Base-by-base conservation (phyloP, 2,797 vertebrate species). In the Sternarchorhynchus goeldii region DNA sequence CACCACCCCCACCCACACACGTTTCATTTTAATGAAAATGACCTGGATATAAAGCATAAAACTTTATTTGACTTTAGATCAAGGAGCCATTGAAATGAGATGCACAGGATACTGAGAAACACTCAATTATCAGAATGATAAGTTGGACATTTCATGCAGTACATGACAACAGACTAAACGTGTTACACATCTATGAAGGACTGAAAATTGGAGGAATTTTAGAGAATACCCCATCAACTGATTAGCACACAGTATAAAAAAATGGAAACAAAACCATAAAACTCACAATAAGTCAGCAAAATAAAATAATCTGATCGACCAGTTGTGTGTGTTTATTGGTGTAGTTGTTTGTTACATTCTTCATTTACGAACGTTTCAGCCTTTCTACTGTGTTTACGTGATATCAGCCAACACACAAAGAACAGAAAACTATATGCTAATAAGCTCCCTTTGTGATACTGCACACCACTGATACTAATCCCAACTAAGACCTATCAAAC, bases 281-380 rank as follows among this genome's bases (percentile, higher is more conserved):
- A 84, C 84, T 86, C 85, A 84, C 81, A 68, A 78, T 82, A 80
- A 14, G 32, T 64, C 20, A 58, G 25, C 5, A 6, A 32, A 81
- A 72, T 74, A 62, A 71, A 69, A 77, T n/a, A 3, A 29, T 36
- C 55, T 20, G 73, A 57, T 31, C 67, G 34, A 69, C 17, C 20
- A 41, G 53, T 64, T 70, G 60, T 10, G 21, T 73, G 6, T 25
- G 36, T 31, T 53, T 41, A 63, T 69, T 56, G 5, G 31, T 79
- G 21, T 63, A 16, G 31, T 39, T 21, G 20, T 45, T 60, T 63
- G 84, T 85, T 85, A 90, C 86, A 90, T 89, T 91, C 80, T 84
- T 84, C 81, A 41, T 59, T 50, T 36, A 59, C 58, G 73, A 56
- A 45, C 50, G 21, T 45, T 45, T 25, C 3, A 4, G n/a, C 62